Conservation (phyloP, 2,888 invertebrate species). For the Piscicola geometra region DNA sequence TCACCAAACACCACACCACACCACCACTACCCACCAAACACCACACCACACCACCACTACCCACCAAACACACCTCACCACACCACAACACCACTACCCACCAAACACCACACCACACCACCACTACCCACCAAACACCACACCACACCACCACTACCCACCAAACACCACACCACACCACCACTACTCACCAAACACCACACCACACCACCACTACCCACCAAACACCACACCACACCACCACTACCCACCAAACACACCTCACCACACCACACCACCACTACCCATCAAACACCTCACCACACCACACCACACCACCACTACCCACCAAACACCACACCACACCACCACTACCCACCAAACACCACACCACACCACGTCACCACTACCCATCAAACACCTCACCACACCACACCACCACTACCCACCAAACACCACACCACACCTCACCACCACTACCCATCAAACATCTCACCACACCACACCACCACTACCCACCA, state of each 20-base stretch:
- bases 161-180: too few species aligned
- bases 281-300: too few species aligned
- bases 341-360: background rate
- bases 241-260: too few species aligned
- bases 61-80: background rate
- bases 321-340: background rate
- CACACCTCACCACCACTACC: too few species aligned
- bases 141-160: background rate
- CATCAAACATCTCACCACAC: background rate
- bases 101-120: too few species aligned
- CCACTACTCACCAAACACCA: background rate
- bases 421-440: too few species aligned
- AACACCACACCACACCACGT: too few species aligned
- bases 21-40: background rate
- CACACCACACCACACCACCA: too few species aligned
- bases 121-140: background rate
- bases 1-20: background rate
- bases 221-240: too few species aligned
- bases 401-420: background rate
- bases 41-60: too few species aligned
- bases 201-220: background rate
- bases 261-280: background rate
- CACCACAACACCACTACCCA: background rate
- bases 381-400: too few species aligned
- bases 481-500: background rate